Conservation (phyloP, 2,113 vertebrate genomes). For the Motacilla tschutschensis region DNA sequence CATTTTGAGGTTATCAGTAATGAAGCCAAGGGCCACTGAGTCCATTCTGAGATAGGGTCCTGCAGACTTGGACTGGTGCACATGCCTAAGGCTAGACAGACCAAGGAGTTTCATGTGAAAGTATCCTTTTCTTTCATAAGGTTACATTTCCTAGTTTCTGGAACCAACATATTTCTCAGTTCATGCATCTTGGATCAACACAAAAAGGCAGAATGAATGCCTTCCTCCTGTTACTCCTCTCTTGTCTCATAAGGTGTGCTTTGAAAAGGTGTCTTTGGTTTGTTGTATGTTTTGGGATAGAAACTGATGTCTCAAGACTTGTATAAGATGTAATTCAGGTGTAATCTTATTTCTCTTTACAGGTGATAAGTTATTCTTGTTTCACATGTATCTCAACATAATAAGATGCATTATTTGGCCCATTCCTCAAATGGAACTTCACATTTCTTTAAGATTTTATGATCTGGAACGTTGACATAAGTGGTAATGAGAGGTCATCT, state of each 20-base stretch:
- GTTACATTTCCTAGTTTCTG: constrained; percentile 77
- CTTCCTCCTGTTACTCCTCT: constrained; percentile 75
- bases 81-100: too few species aligned
- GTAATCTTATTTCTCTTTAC: background rate
- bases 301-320: background rate
- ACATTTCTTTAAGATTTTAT: background rate
- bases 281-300: background rate
- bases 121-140: constrained; percentile 22
- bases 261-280: constrained; percentile 77
- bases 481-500: background rate
- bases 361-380: background rate
- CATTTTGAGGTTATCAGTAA: background rate
- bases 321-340: background rate
- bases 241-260: constrained; percentile 73
- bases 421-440: background rate
- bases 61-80: background rate
- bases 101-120: background rate
- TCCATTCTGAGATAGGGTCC: background rate
- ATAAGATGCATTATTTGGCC: background rate
- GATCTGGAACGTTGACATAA: background rate
- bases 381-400: background rate
- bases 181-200: constrained; percentile 73
- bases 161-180: constrained; percentile 73
- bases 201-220: constrained; percentile 64
- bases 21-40: background rate